A percentile compares a stretch with the other conserved stretches of the same genome.
Conservation (phyloP, 2,113 vertebrate species). For the Choloepus hoffmanni region DNA sequence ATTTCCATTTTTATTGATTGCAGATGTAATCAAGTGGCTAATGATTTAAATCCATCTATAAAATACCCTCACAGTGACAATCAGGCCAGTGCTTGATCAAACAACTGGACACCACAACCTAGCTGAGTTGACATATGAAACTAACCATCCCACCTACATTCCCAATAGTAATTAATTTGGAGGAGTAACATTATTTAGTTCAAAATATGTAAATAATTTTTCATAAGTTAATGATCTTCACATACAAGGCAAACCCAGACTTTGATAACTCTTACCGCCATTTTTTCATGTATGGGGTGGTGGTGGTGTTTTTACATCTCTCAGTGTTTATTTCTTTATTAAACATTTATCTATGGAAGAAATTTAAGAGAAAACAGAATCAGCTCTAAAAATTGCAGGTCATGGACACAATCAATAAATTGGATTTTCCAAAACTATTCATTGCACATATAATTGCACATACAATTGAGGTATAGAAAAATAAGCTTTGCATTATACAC, state of each 20-base stretch:
- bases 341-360: not conserved
- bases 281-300: not conserved
- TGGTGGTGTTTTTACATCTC: not conserved
- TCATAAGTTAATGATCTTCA: not conserved
- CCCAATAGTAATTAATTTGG: not conserved
- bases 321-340: not conserved
- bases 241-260: not conserved
- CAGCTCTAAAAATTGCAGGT: not conserved
- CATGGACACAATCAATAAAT: not conserved
- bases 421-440: not conserved
- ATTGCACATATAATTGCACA: not conserved
- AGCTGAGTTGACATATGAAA: too few relatives aligned
- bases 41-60: too few relatives aligned
- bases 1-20: not conserved
- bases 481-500: not conserved
- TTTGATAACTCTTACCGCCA: not conserved
- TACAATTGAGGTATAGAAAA: not conserved
- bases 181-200: not conserved
- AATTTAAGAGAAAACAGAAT: slow-evolving; percentile 1
- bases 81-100: too few relatives aligned
- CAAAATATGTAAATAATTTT: not conserved
- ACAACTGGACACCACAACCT: too few relatives aligned
- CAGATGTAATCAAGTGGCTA: too few relatives aligned
- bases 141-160: not conserved
- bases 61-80: too few relatives aligned